phyloP scores from a whole-genome alignment of 2,888 invertebrate genomes.

The Trissonchulus latispiculum region DNA sequence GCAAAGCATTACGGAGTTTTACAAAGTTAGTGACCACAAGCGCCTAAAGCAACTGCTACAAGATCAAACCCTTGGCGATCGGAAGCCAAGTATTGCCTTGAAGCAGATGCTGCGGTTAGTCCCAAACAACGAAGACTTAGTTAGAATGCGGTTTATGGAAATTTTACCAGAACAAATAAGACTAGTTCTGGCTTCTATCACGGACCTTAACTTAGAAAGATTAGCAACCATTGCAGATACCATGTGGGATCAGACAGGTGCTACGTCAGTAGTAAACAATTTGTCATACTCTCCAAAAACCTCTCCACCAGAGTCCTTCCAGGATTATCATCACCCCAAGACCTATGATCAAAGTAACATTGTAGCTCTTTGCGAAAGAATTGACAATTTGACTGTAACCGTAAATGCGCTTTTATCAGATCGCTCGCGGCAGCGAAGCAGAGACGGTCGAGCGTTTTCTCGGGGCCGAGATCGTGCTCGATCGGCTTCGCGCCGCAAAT shows the following conservation, averaged over 20 bases:
- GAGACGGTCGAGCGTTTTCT: too few species aligned
- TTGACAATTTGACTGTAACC: not conserved
- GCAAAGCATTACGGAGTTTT: conserved; percentile 7
- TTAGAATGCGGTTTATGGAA: conserved; percentile 10
- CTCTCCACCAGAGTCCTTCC: too few species aligned
- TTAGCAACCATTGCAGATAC: conserved; percentile 1
- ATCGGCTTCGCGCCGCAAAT: not conserved
- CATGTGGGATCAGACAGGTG: conserved; percentile 11
- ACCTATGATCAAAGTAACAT: not conserved
- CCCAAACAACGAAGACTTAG: conserved; percentile 4
- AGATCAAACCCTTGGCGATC: conserved; percentile 8
- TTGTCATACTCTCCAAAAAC: not conserved
- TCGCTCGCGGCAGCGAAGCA: not conserved
- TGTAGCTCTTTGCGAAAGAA: not conserved
- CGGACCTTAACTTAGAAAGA: conserved; percentile 9
- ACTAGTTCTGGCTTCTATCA: not conserved
- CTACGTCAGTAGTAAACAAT: not conserved
- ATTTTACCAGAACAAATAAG: conserved; percentile 5
- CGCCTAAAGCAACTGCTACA: not conserved
- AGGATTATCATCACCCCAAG: not conserved
- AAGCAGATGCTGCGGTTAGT: conserved; percentile 5
- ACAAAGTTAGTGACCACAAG: conserved; percentile 8
- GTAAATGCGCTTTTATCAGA: not conserved
- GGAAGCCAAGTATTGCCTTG: conserved; percentile 1
- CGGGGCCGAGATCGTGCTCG: not conserved